A percentile compares a stretch with the other conserved stretches of the same genome.
Evolutionary conservation across 2,888 invertebrate genomes (phyloP).

Genomic region (Marasmarcha lunaedactyla): DNA sequence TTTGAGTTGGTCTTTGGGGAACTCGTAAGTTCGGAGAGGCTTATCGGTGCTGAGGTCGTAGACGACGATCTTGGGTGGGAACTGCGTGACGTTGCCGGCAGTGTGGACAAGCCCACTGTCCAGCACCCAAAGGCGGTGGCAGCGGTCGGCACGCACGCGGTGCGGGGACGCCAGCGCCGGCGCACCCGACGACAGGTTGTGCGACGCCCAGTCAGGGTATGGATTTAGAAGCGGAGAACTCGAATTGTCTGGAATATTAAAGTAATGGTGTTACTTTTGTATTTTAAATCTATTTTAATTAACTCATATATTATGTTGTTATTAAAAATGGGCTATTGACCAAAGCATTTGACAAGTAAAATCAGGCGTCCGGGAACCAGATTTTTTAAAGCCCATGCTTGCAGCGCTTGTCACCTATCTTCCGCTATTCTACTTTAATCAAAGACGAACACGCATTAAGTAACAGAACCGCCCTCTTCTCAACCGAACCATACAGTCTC

Average conservation of each 20-base stretch:
- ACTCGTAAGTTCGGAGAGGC: constrained; percentile 73
- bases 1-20: constrained; percentile 75
- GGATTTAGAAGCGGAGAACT: constrained; percentile 79
- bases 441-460: no score
- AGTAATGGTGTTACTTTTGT: no score
- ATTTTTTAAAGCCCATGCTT: no score
- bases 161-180: constrained; percentile 81
- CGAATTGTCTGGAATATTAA: constrained; percentile 69
- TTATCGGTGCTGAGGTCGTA: constrained; percentile 80
- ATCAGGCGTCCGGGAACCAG: no score
- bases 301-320: no score
- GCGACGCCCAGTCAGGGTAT: constrained; percentile 84
- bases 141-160: constrained; percentile 78
- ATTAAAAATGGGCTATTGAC: no score
- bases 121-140: constrained; percentile 83
- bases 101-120: constrained; percentile 79
- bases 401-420: no score
- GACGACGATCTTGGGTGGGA: constrained; percentile 74
- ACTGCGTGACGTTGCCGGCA: constrained; percentile 51
- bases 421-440: no score
- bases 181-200: constrained; percentile 65
- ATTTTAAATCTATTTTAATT: no score
- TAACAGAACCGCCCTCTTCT: no score
- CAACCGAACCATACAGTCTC: no score
- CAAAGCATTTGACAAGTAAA: no score